These are phyloP conservation scores for Meiosimyza decipiens DNA, from an alignment of 2,888 invertebrate species.

Conservation along the genomic window DNA sequence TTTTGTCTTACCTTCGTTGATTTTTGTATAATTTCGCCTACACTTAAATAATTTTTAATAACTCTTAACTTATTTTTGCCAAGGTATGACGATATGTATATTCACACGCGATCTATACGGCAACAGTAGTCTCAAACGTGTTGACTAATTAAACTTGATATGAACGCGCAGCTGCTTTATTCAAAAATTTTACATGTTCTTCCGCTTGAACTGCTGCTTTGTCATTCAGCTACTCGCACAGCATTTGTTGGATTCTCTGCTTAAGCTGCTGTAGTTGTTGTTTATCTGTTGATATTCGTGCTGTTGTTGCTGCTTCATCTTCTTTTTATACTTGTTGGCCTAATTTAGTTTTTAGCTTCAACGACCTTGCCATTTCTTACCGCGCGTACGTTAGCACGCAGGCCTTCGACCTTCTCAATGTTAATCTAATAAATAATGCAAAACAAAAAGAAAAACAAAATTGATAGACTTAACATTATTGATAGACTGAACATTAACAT, in stretches of 20 bases:
- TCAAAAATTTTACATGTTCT: no score
- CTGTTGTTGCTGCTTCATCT: background rate
- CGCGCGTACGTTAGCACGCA: conserved; percentile 17
- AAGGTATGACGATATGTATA: no score
- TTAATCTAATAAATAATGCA: conserved; percentile 21
- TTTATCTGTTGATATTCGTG: background rate
- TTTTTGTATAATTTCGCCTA: no score
- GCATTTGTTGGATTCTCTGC: conserved; percentile 1
- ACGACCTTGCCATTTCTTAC: conserved; percentile 38
- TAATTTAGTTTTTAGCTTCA: conserved; percentile 26
- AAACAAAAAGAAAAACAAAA: background rate
- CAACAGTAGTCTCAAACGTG: no score
- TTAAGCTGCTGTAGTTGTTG: background rate
- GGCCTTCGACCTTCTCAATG: conserved; percentile 44
- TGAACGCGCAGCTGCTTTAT: no score
- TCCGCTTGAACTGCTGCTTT: background rate
- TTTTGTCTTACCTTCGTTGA: no score
- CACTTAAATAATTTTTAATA: no score
- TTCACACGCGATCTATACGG: no score
- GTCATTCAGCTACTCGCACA: background rate
- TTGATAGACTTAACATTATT: no score
- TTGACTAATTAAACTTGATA: no score
- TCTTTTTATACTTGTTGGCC: conserved; percentile 28
- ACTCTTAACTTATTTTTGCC: no score
- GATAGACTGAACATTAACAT: no score